Conservation (phyloP, 1,140 invertebrate species). For the Leptonema lineaticorne region DNA sequence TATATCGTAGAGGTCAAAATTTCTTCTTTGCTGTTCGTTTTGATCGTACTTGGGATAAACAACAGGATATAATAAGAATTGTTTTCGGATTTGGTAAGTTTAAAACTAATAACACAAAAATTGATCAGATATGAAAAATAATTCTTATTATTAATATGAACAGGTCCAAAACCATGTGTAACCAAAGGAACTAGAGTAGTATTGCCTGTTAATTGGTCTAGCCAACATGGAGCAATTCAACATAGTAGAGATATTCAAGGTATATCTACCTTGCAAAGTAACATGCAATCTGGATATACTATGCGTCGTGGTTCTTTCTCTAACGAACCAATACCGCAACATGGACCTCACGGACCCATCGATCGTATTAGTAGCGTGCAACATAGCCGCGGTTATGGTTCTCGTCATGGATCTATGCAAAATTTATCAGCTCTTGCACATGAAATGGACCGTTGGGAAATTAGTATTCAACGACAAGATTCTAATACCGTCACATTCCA, state of each 20-base stretch:
- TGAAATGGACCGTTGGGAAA: constrained; percentile 62
- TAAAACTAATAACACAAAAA: constrained; percentile 2
- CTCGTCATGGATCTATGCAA: constrained; percentile 52
- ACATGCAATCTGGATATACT: constrained; percentile 46
- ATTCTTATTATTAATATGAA: constrained; percentile 25
- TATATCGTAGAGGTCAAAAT: constrained; percentile 63
- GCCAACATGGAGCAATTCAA: constrained; percentile 50
- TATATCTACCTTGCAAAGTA: constrained; percentile 38
- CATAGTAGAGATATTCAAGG: constrained; percentile 52
- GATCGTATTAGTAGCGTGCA: constrained; percentile 49
- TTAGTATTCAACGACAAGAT: constrained; percentile 60
- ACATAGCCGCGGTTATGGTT: constrained; percentile 48
- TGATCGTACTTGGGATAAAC: constrained; percentile 55
- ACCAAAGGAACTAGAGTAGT: constrained; percentile 66
- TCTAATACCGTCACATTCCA: constrained; percentile 62
- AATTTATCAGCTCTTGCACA: constrained; percentile 54
- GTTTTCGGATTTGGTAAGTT: constrained; percentile 55
- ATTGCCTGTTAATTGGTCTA: constrained; percentile 57
- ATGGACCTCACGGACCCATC: constrained; percentile 52
- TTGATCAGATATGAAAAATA: neutral
- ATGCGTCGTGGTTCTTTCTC: constrained; percentile 54
- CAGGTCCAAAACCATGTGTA: constrained; percentile 65
- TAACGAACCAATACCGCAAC: constrained; percentile 52
- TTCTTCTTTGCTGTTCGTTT: constrained; percentile 65
- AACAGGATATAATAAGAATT: constrained; percentile 54